Conservation (phyloP, 2,797 vertebrate genomes). For the Xenops minutus region DNA sequence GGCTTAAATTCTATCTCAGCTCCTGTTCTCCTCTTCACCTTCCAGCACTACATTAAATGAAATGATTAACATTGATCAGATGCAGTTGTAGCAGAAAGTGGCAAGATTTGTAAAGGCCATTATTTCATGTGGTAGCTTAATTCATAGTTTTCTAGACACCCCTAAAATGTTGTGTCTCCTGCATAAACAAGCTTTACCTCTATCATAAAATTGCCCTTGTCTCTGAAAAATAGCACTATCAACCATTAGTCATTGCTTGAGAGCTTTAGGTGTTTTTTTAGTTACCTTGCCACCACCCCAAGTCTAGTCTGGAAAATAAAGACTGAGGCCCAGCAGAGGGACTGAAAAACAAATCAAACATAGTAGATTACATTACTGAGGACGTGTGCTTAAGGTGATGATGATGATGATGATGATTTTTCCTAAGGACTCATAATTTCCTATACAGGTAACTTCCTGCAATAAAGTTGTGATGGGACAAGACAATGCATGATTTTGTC, state of each 20-base stretch:
- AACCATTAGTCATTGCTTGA: background rate
- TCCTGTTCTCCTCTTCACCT: background rate
- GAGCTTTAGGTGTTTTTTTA: background rate
- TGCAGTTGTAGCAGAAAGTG: background rate
- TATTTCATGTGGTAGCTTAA: conserved; percentile 1
- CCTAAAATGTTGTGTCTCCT: background rate
- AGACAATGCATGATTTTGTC: background rate
- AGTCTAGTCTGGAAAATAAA: background rate
- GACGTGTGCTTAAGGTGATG: background rate
- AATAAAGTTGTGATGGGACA: background rate
- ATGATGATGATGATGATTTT: background rate
- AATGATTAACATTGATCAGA: conserved; percentile 32
- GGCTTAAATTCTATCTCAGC: conserved; percentile 4
- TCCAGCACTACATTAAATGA: conserved; percentile 35
- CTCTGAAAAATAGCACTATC: background rate
- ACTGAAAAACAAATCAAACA: background rate
- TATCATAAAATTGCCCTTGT: background rate
- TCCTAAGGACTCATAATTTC: background rate
- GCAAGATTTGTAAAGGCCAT: conserved; percentile 7
- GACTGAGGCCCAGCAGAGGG: background rate
- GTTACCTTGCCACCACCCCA: background rate
- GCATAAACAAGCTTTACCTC: background rate
- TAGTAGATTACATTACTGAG: background rate
- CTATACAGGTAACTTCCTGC: background rate
- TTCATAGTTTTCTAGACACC: background rate